Base-by-base conservation (phyloP, 2,113 vertebrate genomes). In the Centropristis striata region DNA sequence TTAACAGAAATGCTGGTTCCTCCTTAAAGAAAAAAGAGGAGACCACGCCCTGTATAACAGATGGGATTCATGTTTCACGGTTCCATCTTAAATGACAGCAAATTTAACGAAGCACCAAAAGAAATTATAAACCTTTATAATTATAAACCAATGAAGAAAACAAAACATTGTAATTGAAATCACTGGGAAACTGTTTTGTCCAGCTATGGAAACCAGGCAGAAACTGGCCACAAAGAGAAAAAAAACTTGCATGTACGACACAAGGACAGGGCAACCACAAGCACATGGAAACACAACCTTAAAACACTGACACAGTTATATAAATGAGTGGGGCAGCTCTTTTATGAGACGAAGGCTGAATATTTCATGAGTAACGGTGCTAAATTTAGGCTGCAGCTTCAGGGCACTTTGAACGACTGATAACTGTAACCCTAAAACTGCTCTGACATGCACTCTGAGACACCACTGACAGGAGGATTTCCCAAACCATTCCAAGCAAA, bases 321-420 rank as follows among this genome's bases (percentile, higher is more conserved):
- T 80, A 89, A 88, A 87, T 59, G 51, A 78, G 36, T 53, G 16
- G 75, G 83, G 36, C 37, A 59, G 78, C 36, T 80, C 41, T 70
- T 88, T 75, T 67, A 70, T 76, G 61, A 83, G 60, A 77, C 67
- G 28, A 75, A 6, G 55, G 75, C 46, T 92, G 65, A 93, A 93
- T 94, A 92, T 94, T 94, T 94, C 50, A 94, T 92, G 81, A 90
- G 85, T 23, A 50, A 84, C 28, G 0, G 39, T 32, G 49, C 90
- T 93, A 92, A 89, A 92, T 90, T 90, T 94, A 93, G 88, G 61
- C 44, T 61, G 23, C 71, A 78, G 75, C 65, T 80, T 81, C 42
- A 27, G 32, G 61, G 7, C 71, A 20, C 23, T 86, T 72, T 71
- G 49, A 83, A 70, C 4, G 15, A 11, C 67, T 75, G 37, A 73